Evolutionary conservation across 2,113 vertebrate genomes (phyloP), one percentile per base, ranked within the genome.

Genomic region (Trogon melanurus): DNA sequence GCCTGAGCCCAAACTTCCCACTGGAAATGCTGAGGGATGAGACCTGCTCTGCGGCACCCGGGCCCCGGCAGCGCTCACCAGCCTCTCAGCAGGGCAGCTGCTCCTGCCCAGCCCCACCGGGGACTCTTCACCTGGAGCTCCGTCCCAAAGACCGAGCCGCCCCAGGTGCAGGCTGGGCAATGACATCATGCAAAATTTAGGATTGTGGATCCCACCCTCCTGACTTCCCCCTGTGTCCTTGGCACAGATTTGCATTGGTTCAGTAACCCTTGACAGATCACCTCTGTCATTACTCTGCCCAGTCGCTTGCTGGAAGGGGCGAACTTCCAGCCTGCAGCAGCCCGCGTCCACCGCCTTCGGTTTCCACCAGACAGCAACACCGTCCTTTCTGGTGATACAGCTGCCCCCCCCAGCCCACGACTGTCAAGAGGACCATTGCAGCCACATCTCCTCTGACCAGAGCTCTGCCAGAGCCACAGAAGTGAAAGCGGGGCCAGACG

Each of bases 1-100:
- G 2, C 32, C 41, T 45, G 41, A 53, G 67, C 29, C 36, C 34
- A 47, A 56, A 10, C 25, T 67, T 45, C 41, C 44, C 9, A 8
- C 0, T 26, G 19, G 27, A 44, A 61, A 54, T 10, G 1, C 10
- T 1, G 9, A 8, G 41, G 34, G 18, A 14, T 26, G 12, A 47
- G 36, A 62, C 13, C 8, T 36, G 11, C n/a, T 51, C 27, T 10
- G 56, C 56, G 5, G 65, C 30, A 23, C 0, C 9, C 50, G 34
- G 29, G 41, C 34, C 54, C 26, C 29, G 34, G 34, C 34, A 13
- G n/a, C 10, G 51, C 15, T 32, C 26, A 22, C 17, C 22, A 34
- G 62, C 50, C 22, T 73, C 36, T 20, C 51, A 30, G 38, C 32
- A n/a, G 53, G 30, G 47, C 14, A 29, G 10, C 23, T 10, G 2